phyloP scores from a whole-genome alignment of 1,140 invertebrate species.

The Arion vulgaris region DNA sequence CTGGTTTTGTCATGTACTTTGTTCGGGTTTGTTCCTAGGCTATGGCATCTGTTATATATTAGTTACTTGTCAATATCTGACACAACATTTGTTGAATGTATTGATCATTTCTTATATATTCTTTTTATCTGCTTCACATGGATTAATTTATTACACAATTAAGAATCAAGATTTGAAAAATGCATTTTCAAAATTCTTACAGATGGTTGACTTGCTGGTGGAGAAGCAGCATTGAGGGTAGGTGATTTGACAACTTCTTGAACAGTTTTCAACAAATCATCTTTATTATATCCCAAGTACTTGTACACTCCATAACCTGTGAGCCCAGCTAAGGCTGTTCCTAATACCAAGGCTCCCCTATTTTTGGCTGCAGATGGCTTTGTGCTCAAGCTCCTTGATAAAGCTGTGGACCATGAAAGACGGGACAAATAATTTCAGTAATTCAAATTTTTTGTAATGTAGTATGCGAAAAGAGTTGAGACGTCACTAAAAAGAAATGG shows the following conservation, averaged over 20 bases:
- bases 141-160: no score
- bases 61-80: no score
- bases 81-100: no score
- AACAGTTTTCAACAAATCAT: constrained; percentile 33
- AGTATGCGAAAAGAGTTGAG: neutral
- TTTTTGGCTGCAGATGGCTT: neutral
- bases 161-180: neutral
- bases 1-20: no score
- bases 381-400: neutral
- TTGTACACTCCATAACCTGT: constrained; percentile 48
- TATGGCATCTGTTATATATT: no score
- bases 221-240: constrained; percentile 49
- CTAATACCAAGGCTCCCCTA: constrained; percentile 25
- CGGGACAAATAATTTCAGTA: neutral
- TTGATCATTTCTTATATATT: no score
- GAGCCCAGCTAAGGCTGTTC: constrained; percentile 43
- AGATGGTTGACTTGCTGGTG: constrained; percentile 55
- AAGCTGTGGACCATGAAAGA: neutral
- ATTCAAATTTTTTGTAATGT: no score
- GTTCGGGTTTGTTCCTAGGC: no score
- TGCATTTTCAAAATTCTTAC: constrained; percentile 39
- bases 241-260: constrained; percentile 11
- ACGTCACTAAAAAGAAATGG: no score
- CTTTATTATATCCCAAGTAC: constrained; percentile 14
- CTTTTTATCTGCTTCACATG: no score